Percentiles rank a stretch among this genome's conserved stretches.
Conservation (phyloP, 2,113 vertebrate genomes). For the Tachuris rubrigastra region DNA sequence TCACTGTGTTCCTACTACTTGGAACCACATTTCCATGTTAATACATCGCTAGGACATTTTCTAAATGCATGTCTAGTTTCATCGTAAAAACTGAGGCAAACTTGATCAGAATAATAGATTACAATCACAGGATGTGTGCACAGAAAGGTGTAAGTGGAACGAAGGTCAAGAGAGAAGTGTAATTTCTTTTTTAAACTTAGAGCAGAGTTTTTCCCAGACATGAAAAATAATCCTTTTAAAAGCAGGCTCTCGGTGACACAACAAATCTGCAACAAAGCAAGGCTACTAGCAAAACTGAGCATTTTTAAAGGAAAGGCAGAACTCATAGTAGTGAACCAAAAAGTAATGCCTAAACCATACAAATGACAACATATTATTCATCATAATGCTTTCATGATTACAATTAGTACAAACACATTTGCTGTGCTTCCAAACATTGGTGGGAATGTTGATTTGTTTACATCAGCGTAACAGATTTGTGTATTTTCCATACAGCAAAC, state of each 20-base stretch:
- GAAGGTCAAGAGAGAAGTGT: background rate
- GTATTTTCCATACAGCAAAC: background rate
- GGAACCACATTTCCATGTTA: constrained; percentile 50
- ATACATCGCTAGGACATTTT: background rate
- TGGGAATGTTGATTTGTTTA: background rate
- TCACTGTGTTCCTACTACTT: constrained; percentile 61
- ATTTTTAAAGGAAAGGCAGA: background rate
- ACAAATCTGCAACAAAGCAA: background rate
- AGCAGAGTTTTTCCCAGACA: background rate
- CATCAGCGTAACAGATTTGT: background rate
- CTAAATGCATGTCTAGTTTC: background rate
- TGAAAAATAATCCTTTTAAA: background rate
- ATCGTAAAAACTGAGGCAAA: background rate
- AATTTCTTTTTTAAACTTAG: background rate
- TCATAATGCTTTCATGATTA: background rate
- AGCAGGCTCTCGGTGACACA: background rate
- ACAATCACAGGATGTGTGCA: background rate
- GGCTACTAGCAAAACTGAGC: background rate
- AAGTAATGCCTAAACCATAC: background rate
- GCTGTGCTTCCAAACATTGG: background rate
- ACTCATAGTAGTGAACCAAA: background rate
- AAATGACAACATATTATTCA: background rate
- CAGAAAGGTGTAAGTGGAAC: background rate
- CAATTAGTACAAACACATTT: constrained; percentile 1
- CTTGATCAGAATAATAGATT: background rate